Evolutionary conservation across 1,140 invertebrate species (phyloP), one percentile per base, ranked within the genome.

Genomic region (Drosophila prosaltans): DNA sequence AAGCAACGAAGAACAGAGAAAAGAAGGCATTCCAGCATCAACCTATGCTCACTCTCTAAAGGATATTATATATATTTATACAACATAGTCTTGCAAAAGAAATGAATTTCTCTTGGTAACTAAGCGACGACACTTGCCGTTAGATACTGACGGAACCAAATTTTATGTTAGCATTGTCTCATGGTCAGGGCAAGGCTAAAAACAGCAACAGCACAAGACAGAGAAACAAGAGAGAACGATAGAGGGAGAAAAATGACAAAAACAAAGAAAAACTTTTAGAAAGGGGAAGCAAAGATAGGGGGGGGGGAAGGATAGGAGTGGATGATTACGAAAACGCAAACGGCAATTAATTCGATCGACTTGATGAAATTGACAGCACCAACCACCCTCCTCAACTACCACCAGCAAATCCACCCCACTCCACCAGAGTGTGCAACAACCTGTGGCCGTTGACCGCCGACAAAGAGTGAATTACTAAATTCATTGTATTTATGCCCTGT

Each of bases 371-470:
- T 48, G 43, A 24, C 43, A 48, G 16, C 16, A 48, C n/a, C 5
- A n/a, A 2, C n/a, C n/a, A 6, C 41, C 28, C 28, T 2, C 28
- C 28, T 16, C 16, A 16, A 16, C 16, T 16, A 16, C 16, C 28
- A 30, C 28, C 28, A 4, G 16, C 16, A 16, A 2, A 36, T 0
- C 8, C 45, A 48, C 45, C 16, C 16, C 16, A 2, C 24, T 6
- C 45, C 45, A 21, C 16, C 45, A 24, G 45, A 24, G n/a, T 5
- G 43, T 45, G 43, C 45, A 48, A 48, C 45, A 48, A 48, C 45
- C 45, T 48, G 45, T 48, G 45, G 45, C 45, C 45, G 16, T 48
- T 48, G 45, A 48, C 45, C 45, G 45, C 21, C 16, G 45, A 16
- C 45, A 16, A 48, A 48, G 45, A 48, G 16, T 16, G 16, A 48